Conservation (phyloP, 2,888 invertebrate species). For the Craniophora ligustri region DNA sequence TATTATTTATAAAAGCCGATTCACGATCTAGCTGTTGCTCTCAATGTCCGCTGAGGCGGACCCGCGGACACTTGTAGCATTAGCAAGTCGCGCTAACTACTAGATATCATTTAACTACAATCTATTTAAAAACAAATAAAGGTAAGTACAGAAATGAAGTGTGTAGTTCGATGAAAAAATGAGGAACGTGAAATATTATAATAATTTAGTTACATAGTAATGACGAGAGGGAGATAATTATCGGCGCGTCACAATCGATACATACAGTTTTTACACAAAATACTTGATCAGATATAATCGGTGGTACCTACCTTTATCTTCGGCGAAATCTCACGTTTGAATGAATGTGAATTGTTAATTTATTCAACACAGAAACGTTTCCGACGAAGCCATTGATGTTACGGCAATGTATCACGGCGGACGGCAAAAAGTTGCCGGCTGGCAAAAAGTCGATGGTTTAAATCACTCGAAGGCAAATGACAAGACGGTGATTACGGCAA, state of each 20-base stretch:
- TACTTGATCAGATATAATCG: constrained; percentile 44
- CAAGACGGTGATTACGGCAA: constrained; percentile 69
- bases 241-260: constrained; percentile 35
- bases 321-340: constrained; percentile 48
- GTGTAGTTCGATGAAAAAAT: constrained; percentile 12
- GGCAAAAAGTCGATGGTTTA: constrained; percentile 55
- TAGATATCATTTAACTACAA: too few species aligned
- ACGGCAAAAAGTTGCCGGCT: constrained; percentile 52
- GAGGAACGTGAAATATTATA: constrained; percentile 13
- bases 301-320: constrained; percentile 47
- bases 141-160: background rate
- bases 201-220: constrained; percentile 5
- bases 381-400: constrained; percentile 57
- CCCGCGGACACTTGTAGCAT: background rate
- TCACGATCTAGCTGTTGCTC: constrained; percentile 51
- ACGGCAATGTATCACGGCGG: constrained; percentile 38
- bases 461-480: constrained; percentile 71
- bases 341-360: constrained; percentile 56
- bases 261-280: constrained; percentile 43
- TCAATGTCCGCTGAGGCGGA: constrained; percentile 6
- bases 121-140: too few species aligned
- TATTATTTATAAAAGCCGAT: constrained; percentile 65
- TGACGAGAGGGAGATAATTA: constrained; percentile 5
- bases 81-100: too few species aligned
- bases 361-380: constrained; percentile 54